Percentiles rank a stretch among this genome's conserved stretches.
Evolutionary conservation across 92 coral and sea anemone genomes (phyloP).

Genomic region (Umimayanthus chanpuru): DNA sequence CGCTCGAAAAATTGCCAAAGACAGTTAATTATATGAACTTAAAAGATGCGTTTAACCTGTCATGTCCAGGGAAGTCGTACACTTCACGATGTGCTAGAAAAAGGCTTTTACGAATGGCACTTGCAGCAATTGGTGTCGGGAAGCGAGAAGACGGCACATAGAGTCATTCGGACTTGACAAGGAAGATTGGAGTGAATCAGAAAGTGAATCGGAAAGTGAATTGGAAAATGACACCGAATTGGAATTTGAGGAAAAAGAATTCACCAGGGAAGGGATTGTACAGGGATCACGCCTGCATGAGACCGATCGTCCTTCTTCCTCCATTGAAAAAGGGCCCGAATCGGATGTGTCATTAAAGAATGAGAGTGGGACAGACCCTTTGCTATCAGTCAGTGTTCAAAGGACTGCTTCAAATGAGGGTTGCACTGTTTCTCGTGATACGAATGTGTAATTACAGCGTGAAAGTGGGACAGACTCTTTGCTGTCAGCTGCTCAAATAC

Average conservation of each 20-base stretch:
- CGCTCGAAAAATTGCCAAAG: neutral
- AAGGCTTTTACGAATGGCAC: conserved; percentile 35
- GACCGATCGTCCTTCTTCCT: neutral
- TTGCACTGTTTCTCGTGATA: conserved; percentile 22
- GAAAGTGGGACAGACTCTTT: conserved; percentile 27
- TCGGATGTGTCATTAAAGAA: neutral
- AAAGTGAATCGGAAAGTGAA: neutral
- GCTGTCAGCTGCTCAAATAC: neutral
- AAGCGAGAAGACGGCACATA: conserved; percentile 4
- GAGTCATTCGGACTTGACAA: conserved; percentile 27
- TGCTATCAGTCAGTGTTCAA: conserved; percentile 43
- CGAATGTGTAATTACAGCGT: neutral
- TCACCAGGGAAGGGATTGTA: neutral
- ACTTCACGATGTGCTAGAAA: conserved; percentile 43
- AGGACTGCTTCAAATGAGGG: conserved; percentile 51
- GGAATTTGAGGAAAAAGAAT: too few species aligned
- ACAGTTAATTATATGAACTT: conserved; percentile 2
- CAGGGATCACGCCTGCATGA: neutral
- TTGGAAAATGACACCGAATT: neutral
- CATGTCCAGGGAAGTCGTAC: conserved; percentile 27
- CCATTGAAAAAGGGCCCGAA: too few species aligned
- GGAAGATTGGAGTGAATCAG: neutral
- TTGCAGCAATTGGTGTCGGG: conserved; percentile 42
- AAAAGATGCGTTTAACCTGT: conserved; percentile 25
- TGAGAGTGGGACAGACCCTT: neutral